Conservation (phyloP, 2,797 vertebrate genomes). For the Pantherophis vulpinus region DNA sequence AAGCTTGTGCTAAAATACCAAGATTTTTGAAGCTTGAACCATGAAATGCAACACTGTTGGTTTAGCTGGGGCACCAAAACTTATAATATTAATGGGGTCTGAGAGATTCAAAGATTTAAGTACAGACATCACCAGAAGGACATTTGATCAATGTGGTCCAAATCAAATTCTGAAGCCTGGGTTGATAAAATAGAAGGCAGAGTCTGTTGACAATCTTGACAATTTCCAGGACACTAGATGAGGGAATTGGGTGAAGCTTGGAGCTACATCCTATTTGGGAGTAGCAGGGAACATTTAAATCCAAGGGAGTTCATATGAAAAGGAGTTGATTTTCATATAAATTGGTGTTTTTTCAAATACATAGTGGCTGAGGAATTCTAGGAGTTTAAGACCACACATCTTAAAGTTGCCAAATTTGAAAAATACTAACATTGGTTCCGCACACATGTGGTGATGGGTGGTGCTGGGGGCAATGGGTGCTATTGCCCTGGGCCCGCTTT, state of each 20-base stretch:
- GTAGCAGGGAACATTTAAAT: neutral
- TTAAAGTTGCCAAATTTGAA: neutral
- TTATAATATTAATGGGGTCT: constrained; percentile 22
- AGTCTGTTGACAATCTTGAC: neutral
- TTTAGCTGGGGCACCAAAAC: constrained; percentile 6
- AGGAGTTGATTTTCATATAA: neutral
- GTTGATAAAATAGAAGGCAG: neutral
- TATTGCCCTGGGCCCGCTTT: neutral
- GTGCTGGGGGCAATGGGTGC: neutral
- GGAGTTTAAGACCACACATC: neutral
- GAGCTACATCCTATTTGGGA: neutral
- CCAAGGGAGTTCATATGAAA: neutral
- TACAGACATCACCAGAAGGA: neutral
- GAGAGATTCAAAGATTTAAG: constrained; percentile 11
- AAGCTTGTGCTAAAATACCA: constrained; percentile 49
- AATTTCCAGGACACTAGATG: neutral
- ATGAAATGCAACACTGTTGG: constrained; percentile 11
- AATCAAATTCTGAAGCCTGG: neutral
- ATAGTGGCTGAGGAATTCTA: neutral
- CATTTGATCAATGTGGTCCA: neutral
- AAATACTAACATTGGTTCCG: neutral
- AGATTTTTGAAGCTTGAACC: constrained; percentile 47
- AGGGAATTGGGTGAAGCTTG: neutral
- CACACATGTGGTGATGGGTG: neutral
- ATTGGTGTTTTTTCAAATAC: neutral